Percentiles rank a stretch among this genome's conserved stretches.
Conservation (phyloP, 92 coral and sea anemone species). For the Metridium senile region DNA sequence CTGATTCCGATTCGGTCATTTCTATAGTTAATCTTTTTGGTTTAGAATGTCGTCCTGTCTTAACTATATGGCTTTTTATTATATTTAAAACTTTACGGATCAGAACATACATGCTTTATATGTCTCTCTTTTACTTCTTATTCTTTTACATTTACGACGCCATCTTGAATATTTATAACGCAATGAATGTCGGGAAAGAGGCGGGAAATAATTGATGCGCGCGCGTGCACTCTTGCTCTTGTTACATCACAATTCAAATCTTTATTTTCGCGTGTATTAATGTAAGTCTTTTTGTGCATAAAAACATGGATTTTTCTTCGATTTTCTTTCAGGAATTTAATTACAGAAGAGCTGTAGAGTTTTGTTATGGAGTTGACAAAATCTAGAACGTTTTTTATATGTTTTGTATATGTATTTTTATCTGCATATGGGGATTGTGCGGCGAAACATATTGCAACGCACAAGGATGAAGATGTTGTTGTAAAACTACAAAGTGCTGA, state of each 20-base stretch:
- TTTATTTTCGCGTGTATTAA: no score
- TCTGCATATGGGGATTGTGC: background rate
- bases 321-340: background rate
- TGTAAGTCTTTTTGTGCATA: background rate
- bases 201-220: background rate
- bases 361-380: background rate
- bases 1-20: no score
- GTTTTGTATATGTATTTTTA: background rate
- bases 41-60: no score
- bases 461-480: background rate
- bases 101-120: background rate
- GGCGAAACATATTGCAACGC: background rate
- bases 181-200: background rate
- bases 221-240: slow-evolving; percentile 3
- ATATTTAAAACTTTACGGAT: background rate
- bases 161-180: background rate
- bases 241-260: background rate
- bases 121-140: background rate
- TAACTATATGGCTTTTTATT: no score
- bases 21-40: no score
- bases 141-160: background rate
- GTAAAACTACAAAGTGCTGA: background rate
- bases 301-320: background rate
- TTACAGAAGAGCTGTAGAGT: background rate
- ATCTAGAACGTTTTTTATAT: background rate